phyloP scores from a whole-genome alignment of 2,797 vertebrate genomes.

The Pipistrellus pygmaeus region DNA sequence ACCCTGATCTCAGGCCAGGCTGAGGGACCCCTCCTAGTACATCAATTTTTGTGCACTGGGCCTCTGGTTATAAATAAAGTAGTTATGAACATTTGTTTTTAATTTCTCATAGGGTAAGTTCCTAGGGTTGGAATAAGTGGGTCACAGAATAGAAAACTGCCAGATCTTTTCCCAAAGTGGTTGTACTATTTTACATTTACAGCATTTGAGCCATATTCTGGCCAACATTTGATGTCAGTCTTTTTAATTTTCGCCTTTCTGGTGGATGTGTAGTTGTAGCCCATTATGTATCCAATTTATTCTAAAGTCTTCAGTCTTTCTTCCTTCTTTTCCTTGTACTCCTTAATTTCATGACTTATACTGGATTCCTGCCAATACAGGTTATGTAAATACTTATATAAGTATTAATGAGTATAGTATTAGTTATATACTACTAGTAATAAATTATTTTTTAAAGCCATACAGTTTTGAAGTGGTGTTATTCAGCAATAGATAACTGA shows the following conservation, averaged over 20 bases:
- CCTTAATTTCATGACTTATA: not conserved
- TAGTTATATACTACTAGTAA: not conserved
- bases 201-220: not conserved
- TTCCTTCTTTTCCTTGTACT: not conserved
- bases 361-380: not conserved
- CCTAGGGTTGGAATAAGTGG: not conserved
- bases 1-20: no score
- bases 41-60: no score
- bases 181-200: constrained; percentile 26
- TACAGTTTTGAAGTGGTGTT: constrained; percentile 32
- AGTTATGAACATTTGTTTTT: constrained; percentile 30
- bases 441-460: constrained; percentile 47
- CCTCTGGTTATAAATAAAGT: not conserved
- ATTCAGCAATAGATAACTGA: constrained; percentile 22
- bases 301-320: constrained; percentile 13
- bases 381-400: not conserved
- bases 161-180: constrained; percentile 2
- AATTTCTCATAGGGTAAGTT: not conserved
- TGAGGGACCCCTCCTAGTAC: no score
- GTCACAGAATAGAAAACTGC: not conserved
- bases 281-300: not conserved
- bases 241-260: constrained; percentile 33
- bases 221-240: constrained; percentile 31
- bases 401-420: no score
- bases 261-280: not conserved